Base-by-base conservation (phyloP, 1,140 invertebrate genomes). In the Drosophila repleta region DNA sequence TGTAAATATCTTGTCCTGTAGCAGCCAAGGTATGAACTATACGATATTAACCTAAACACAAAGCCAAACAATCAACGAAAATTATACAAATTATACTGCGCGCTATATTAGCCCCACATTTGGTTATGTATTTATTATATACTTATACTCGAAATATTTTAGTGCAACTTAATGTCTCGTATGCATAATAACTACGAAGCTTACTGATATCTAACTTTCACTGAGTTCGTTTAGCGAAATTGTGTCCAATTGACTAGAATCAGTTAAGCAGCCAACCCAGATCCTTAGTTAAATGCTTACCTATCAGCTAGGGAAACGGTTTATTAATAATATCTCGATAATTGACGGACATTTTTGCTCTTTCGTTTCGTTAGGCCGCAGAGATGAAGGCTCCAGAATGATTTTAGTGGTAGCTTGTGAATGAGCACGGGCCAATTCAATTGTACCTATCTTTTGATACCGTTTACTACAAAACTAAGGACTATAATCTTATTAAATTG, bases 401-500 rank as follows among this genome's bases (percentile, higher is more conserved):
- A 66, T 72, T 83, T 89, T 79, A 88, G 83, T 88, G 79, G 83
- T 79, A 79, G 83, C 72, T 68, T 75, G 67, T 75, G 78, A 55
- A 64, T 43, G 61, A 65, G 41, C 64, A 73, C 49, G 43, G 56
- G 71, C 65, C 45, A 75, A 88, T 76, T 88, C 76, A 88, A 88
- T 88, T 88, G 83, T 88, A 88, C 83, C 83, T 88, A 88, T 88
- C 83, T 88, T 88, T 88, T 88, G 83, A 88, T 88, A 89, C 83
- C 76, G 83, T 89, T 88, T 89, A 88, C 87, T 88, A 88, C 83
- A 88, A 88, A 88, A 79, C 79, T 88, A 88, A 88, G 83, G 83
- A 88, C 83, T 88, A 88, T 88, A 88, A 87, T 76, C 79, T 76
- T 83, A 88, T 78, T 79, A 71, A 51, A 75, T 79, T 82, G 70